Conservation (phyloP, 2,888 invertebrate genomes). For the Dicyrtoma fusca region DNA sequence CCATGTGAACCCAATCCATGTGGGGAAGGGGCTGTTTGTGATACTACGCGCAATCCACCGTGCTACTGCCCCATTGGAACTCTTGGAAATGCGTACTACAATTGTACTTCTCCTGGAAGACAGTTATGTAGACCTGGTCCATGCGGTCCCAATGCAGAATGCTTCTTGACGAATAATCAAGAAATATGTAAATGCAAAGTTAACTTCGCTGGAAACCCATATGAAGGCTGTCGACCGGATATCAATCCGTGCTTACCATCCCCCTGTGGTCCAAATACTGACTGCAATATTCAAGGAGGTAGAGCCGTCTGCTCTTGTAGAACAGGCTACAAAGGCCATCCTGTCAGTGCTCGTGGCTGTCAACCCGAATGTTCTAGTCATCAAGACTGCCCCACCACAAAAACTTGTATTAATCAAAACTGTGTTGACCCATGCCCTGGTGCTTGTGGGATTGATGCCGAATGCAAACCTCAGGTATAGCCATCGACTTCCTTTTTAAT, state of each 20-base stretch:
- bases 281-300: constrained; percentile 72
- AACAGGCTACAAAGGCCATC: constrained; percentile 77
- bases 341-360: constrained; percentile 62
- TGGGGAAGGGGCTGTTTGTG: constrained; percentile 56
- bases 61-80: constrained; percentile 85
- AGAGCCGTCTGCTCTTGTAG: constrained; percentile 78
- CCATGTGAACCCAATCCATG: constrained; percentile 64
- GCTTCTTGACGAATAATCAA: constrained; percentile 74
- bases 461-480: constrained; percentile 61
- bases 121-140: constrained; percentile 74
- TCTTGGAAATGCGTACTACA: constrained; percentile 80
- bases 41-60: constrained; percentile 75
- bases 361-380: constrained; percentile 80
- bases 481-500: too few species aligned
- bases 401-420: constrained; percentile 66
- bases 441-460: constrained; percentile 69
- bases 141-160: constrained; percentile 80
- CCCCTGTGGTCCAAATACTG: constrained; percentile 79
- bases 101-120: constrained; percentile 63
- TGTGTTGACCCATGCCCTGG: constrained; percentile 61
- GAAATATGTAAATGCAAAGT: constrained; percentile 82
- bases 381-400: constrained; percentile 74
- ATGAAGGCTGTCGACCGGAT: constrained; percentile 73
- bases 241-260: constrained; percentile 76
- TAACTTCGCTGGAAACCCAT: constrained; percentile 78